Percentiles rank a stretch among this genome's conserved stretches.
phyloP scores from a whole-genome alignment of 92 coral and sea anemone species.

The Porites rus region DNA sequence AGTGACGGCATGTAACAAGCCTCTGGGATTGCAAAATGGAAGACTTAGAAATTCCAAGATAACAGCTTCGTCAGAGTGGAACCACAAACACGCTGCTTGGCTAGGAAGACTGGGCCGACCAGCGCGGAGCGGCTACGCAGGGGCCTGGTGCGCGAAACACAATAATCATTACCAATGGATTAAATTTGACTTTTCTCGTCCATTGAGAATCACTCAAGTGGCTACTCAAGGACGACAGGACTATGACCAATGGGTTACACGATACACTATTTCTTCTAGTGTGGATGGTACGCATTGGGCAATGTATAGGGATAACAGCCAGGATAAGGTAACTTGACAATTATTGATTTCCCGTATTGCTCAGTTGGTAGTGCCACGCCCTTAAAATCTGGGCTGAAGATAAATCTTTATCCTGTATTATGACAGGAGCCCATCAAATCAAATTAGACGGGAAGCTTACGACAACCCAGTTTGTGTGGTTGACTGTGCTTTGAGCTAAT shows the following conservation, averaged over 20 bases:
- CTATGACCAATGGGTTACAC: slow-evolving; percentile 52
- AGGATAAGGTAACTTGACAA: slow-evolving; percentile 39
- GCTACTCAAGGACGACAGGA: slow-evolving; percentile 69
- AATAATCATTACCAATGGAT: slow-evolving; percentile 71
- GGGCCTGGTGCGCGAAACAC: slow-evolving; percentile 66
- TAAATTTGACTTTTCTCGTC: slow-evolving; percentile 54
- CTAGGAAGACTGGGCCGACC: slow-evolving; percentile 74
- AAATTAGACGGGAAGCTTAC: too few species aligned
- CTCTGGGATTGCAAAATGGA: slow-evolving; percentile 77
- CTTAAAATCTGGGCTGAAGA: too few species aligned
- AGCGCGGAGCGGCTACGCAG: slow-evolving; percentile 52
- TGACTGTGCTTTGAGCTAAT: too few species aligned
- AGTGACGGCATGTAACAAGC: slow-evolving; percentile 52
- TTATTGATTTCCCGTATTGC: too few species aligned
- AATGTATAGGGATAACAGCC: slow-evolving; percentile 47
- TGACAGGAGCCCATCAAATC: too few species aligned
- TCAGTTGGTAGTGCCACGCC: too few species aligned
- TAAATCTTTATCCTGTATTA: too few species aligned
- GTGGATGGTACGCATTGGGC: slow-evolving; percentile 71
- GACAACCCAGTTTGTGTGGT: too few species aligned
- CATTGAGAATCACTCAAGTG: slow-evolving; percentile 53
- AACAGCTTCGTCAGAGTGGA: slow-evolving; percentile 75
- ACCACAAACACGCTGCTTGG: slow-evolving; percentile 59
- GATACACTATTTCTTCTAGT: slow-evolving; percentile 53
- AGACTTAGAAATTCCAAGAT: slow-evolving; percentile 67